Conservation (phyloP, 2,113 vertebrate species). For the Hyperopisus bebe region DNA sequence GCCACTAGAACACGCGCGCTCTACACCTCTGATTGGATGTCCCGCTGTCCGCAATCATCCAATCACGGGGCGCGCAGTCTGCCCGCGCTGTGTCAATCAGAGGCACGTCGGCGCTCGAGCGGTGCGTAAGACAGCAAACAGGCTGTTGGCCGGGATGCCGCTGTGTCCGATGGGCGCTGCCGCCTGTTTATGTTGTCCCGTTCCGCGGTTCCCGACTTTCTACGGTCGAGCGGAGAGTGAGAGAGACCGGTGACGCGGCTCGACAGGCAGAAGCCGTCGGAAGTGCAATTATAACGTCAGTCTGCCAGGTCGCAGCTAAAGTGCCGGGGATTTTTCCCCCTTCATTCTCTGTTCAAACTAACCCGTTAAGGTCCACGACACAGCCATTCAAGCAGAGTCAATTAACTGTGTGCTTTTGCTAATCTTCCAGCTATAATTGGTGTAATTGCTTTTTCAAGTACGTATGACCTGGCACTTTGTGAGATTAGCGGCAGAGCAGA, state of each 20-base stretch:
- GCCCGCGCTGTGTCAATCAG: slow-evolving; percentile 37
- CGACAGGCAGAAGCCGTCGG: neutral
- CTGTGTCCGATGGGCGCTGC: neutral
- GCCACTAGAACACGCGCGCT: slow-evolving; percentile 35
- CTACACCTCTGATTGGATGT: slow-evolving; percentile 44
- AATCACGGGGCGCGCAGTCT: slow-evolving; percentile 40
- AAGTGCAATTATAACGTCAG: slow-evolving; percentile 3
- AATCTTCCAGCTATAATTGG: slow-evolving; percentile 21
- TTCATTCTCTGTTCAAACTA: neutral
- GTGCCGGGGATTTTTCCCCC: neutral
- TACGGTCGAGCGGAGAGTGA: neutral
- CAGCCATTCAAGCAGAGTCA: slow-evolving; percentile 10
- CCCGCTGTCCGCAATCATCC: slow-evolving; percentile 49
- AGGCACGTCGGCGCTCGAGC: slow-evolving; percentile 24
- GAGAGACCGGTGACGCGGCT: neutral
- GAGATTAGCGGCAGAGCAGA: neutral
- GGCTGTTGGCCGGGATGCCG: neutral
- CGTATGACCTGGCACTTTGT: slow-evolving; percentile 13
- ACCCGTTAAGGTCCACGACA: neutral
- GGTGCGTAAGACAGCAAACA: slow-evolving; percentile 29
- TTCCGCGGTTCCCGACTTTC: neutral
- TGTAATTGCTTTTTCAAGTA: slow-evolving; percentile 21
- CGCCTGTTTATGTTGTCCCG: neutral
- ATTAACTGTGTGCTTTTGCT: slow-evolving; percentile 10
- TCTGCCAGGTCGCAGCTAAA: neutral